phyloP scores from a whole-genome alignment of 2,797 vertebrate genomes.

The Clarias laeviceps region DNA sequence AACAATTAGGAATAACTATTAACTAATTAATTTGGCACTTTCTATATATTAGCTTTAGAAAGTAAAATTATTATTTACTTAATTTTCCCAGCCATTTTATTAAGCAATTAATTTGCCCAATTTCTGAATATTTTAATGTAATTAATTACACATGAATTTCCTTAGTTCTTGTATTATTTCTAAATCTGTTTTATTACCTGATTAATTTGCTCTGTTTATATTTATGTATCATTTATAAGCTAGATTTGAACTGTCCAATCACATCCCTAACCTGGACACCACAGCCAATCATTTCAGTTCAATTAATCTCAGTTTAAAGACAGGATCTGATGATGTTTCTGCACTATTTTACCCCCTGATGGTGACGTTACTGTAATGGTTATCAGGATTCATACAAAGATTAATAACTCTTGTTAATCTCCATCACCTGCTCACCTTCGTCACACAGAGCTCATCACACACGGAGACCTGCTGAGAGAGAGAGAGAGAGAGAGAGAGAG shows the following conservation, averaged over 20 bases:
- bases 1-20: too few relatives aligned
- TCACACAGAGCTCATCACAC: not conserved
- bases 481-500: not conserved
- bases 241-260: not conserved
- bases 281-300: not conserved
- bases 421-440: not conserved
- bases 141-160: not conserved
- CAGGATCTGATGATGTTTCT: not conserved
- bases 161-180: not conserved
- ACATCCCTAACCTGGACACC: not conserved
- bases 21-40: too few relatives aligned
- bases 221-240: not conserved
- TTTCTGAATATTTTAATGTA: not conserved
- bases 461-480: constrained; percentile 43
- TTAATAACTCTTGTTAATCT: not conserved
- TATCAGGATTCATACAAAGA: not conserved
- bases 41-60: too few relatives aligned
- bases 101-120: not conserved
- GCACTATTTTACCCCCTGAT: not conserved
- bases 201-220: not conserved
- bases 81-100: not conserved
- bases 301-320: not conserved
- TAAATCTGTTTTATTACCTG: not conserved
- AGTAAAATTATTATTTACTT: too few relatives aligned
- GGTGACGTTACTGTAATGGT: not conserved